phyloP scores from a whole-genome alignment of 1,140 invertebrate genomes.

The Drosophila quadrilineata region DNA sequence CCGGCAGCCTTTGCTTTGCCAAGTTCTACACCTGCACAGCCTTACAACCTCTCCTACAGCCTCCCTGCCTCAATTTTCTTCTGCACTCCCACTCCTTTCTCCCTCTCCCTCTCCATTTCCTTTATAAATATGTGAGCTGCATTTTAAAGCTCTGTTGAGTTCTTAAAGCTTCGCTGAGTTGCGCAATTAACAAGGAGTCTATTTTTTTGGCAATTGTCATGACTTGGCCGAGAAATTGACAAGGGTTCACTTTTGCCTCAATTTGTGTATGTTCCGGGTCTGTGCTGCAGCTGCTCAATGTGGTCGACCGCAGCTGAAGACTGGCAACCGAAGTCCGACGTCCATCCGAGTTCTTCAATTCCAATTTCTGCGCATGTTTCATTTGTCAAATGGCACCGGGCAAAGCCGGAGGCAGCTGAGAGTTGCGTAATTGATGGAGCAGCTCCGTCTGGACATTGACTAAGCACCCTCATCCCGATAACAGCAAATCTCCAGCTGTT shows the following conservation, averaged over 20 bases:
- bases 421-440: conserved; percentile 73
- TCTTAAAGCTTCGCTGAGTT: background rate
- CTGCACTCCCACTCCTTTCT: too few relatives aligned
- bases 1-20: too few relatives aligned
- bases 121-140: conserved; percentile 9
- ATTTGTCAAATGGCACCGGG: conserved; percentile 61
- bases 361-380: conserved; percentile 67
- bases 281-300: conserved; percentile 31
- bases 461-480: too few relatives aligned
- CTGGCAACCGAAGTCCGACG: conserved; percentile 25
- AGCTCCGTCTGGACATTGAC: conserved; percentile 59
- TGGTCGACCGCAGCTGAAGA: too few relatives aligned
- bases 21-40: conserved; percentile 29
- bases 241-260: conserved; percentile 32
- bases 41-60: conserved; percentile 6
- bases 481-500: conserved; percentile 51
- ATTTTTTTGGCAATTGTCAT: conserved; percentile 53
- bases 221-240: conserved; percentile 42
- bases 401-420: background rate
- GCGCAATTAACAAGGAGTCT: conserved; percentile 40
- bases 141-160: conserved; percentile 23
- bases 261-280: background rate
- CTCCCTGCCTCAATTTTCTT: background rate
- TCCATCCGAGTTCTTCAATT: too few relatives aligned
- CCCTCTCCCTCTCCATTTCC: too few relatives aligned